Evolutionary conservation across 1,140 invertebrate species (phyloP), one percentile per base, ranked within the genome.

Genomic region (Drosophila lini): DNA sequence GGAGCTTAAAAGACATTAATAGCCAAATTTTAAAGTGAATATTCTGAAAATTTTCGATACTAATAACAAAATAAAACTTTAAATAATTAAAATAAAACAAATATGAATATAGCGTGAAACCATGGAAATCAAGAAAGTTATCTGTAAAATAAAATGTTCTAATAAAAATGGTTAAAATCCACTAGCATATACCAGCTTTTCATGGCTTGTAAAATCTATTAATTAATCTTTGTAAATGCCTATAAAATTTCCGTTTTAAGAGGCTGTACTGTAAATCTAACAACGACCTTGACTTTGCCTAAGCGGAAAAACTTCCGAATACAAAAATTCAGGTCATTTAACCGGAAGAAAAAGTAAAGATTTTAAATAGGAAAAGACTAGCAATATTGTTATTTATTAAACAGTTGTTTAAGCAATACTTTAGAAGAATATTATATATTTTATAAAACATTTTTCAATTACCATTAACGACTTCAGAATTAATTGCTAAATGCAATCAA

Each of bases 211-310:
- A n/a, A n/a, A n/a, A n/a, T n/a, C n/a, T n/a, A n/a, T n/a, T n/a
- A n/a, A n/a, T n/a, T 16, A 2, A 16, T 16, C 16, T 1, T 11
- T 45, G 15, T 7, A 15, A 22, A 22, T 22, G 22, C 22, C 22
- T 5, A 15, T 28, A 47, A 9, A 15, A n/a, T 47, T n/a, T 3
- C 32, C 11, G 2, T 36, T 0, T 36, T 22, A 15, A 9, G 32
- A 36, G 16, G 7, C 4, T 36, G 4, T 8, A 53, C 50, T 53
- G 50, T 53, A 34, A 3, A 6, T n/a, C 3, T n/a, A 10, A 34
- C 6, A 53, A 22, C 50, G 50, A 53, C 50, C 50, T 53, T 53
- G 50, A 53, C 32, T 36, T 53, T 53, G 8, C 11, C 13, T 15
- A 38, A 50, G 28, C 47, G 28, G 32, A 15, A 53, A 53, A 22